Evolutionary conservation across 2,888 invertebrate species (phyloP), one percentile per base, ranked within the genome.

Genomic region (Perizoma affinitatum): DNA sequence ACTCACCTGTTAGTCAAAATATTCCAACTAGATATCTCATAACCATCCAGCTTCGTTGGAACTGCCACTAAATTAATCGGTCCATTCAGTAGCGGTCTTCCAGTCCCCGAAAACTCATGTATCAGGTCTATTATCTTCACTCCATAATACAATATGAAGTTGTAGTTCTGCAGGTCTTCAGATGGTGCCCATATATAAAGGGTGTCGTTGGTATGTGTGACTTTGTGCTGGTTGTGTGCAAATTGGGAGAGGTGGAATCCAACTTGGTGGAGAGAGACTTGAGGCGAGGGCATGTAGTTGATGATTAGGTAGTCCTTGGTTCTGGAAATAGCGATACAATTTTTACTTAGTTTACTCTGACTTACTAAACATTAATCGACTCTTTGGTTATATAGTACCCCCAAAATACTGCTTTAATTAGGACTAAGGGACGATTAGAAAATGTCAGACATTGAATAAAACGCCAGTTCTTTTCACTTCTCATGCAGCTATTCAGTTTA

Each of bases 1-100:
- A 75, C 86, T 82, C 70, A 90, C 90, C 86, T 83, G 66, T 87
- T 88, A n/a, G 88, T 88, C 45, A 90, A 72, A 48, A 90, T 75
- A 78, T 86, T 89, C 90, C 90, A 91, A 61, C 89, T 88, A 4
- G 82, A 84, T 50, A 85, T 75, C 65, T 90, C 90, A 70, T 88
- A 91, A 2, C 87, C 85, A 66, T 82, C 76, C 57, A 90, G 63
- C 7, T 76, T 69, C 2, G 72, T 68, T 0, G 91, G 91, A 4
- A 90, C 83, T 0, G 88, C 80, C 0, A 90, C 76, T 35, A 92
- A 70, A 75, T 91, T 90, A 42, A 92, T 92, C 0, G 88, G 84
- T 4, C 87, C 88, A 59, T 81, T 76, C 41, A 86, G 74, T 22
- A 91, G 63, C 5, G 84, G 77, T 5, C 84, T 75, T 9, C 83